Percentiles rank a stretch among this genome's conserved stretches.
These are phyloP conservation scores for Aspidiotus rigidus DNA, from an alignment of 2,888 invertebrate species.

Conservation along the genomic window DNA sequence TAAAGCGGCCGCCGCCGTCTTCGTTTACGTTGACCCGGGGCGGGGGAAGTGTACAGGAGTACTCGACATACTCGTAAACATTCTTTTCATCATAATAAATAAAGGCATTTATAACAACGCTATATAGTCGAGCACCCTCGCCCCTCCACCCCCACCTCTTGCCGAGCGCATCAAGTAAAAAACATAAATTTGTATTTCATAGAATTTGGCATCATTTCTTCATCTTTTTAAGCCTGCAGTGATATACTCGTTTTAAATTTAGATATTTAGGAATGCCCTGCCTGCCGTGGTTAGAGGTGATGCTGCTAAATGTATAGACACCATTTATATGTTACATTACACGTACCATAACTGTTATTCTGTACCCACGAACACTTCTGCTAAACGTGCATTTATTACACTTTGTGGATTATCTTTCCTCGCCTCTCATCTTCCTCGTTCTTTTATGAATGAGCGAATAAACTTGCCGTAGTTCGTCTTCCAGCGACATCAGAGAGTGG, in stretches of 20 bases:
- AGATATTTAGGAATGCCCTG: constrained; percentile 25
- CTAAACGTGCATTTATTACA: constrained; percentile 23
- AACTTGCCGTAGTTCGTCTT: no score
- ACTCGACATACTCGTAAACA: constrained; percentile 27
- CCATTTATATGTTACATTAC: constrained; percentile 6
- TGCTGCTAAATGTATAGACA: background rate
- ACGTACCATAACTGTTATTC: no score
- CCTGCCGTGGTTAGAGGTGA: constrained; percentile 1
- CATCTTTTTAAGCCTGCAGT: constrained; percentile 21
- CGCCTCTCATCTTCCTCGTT: no score
- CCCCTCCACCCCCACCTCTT: background rate
- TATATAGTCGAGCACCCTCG: background rate
- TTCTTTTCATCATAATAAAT: constrained; percentile 34
- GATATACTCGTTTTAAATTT: constrained; percentile 28
- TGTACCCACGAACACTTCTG: background rate
- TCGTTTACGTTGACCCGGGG: constrained; percentile 6
- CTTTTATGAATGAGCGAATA: no score
- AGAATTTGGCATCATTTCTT: constrained; percentile 34
- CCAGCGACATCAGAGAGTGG: no score
- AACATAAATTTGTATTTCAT: constrained; percentile 35
- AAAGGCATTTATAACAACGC: constrained; percentile 32
- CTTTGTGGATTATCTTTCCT: constrained; percentile 7
- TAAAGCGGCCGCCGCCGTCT: constrained; percentile 9
- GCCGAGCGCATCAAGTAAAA: constrained; percentile 20
- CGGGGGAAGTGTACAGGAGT: background rate